Conservation (phyloP, 2,113 vertebrate species). For the Regulus satrapa region DNA sequence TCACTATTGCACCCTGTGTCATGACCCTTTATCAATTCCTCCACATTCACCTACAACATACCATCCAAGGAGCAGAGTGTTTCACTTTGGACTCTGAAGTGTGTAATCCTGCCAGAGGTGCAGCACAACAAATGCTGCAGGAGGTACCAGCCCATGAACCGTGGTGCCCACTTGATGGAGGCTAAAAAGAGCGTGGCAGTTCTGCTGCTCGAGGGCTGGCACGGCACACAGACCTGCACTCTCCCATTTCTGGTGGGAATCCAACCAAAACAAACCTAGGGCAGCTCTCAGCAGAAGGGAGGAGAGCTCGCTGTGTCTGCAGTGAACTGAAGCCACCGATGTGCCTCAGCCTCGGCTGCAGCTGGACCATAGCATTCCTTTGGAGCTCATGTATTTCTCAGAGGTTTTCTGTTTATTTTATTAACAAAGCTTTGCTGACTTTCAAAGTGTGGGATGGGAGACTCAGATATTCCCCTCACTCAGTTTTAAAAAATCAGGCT, state of each 20-base stretch:
- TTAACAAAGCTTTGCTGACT: neutral
- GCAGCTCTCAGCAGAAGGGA: neutral
- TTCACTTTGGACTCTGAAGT: neutral
- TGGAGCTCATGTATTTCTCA: neutral
- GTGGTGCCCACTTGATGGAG: neutral
- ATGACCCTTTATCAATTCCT: neutral
- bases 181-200: neutral
- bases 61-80: neutral
- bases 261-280: neutral
- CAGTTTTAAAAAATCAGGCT: neutral
- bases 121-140: neutral
- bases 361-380: neutral
- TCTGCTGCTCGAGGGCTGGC: neutral
- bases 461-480: neutral
- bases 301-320: neutral
- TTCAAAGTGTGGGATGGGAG: neutral
- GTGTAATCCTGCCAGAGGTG: neutral
- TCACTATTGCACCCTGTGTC: neutral
- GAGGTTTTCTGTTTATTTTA: constrained; percentile 19
- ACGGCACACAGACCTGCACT: neutral
- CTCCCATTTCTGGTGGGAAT: neutral
- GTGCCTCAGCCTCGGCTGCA: neutral
- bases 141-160: neutral
- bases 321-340: neutral
- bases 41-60: neutral